These are phyloP conservation scores for Plecturocebus donacophilus DNA, from an alignment of 2,113 vertebrate genomes.

Conservation along the genomic window DNA sequence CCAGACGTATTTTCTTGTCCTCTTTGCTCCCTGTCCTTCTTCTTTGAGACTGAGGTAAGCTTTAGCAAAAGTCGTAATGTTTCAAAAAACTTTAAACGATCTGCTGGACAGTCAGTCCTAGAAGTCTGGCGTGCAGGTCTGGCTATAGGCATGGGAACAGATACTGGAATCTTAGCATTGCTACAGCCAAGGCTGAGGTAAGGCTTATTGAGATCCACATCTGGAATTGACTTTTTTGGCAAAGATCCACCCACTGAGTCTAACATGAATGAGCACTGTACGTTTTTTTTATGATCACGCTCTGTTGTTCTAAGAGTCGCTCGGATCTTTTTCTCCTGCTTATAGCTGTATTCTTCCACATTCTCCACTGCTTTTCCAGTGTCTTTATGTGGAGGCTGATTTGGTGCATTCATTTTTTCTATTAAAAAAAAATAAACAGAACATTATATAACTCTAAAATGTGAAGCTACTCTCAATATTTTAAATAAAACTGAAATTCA, in stretches of 20 bases:
- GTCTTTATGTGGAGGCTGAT: constrained; percentile 86
- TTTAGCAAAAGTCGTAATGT: constrained; percentile 96
- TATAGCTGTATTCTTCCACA: constrained; percentile 91
- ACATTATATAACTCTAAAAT: not conserved
- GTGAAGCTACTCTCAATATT: not conserved
- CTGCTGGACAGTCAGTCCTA: constrained; percentile 95
- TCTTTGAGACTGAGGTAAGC: constrained; percentile 99
- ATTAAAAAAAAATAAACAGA: constrained; percentile 69
- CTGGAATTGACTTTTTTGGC: constrained; percentile 91
- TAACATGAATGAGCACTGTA: constrained; percentile 95
- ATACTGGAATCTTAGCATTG: constrained; percentile 93
- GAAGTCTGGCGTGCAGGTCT: constrained; percentile 97
- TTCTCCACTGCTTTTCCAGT: constrained; percentile 84
- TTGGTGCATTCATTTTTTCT: constrained; percentile 87
- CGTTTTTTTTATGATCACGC: constrained; percentile 95
- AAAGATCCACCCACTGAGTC: constrained; percentile 89
- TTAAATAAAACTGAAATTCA: not conserved
- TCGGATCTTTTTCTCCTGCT: constrained; percentile 93
- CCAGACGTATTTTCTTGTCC: constrained; percentile 94
- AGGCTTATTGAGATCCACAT: constrained; percentile 97
- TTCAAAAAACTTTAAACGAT: constrained; percentile 99
- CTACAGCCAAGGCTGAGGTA: constrained; percentile 98
- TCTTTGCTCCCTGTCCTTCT: constrained; percentile 98
- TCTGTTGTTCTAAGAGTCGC: constrained; percentile 91
- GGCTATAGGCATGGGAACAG: constrained; percentile 92